Base-by-base conservation (phyloP, 2,888 invertebrate species). In the Crepidodera aurea region DNA sequence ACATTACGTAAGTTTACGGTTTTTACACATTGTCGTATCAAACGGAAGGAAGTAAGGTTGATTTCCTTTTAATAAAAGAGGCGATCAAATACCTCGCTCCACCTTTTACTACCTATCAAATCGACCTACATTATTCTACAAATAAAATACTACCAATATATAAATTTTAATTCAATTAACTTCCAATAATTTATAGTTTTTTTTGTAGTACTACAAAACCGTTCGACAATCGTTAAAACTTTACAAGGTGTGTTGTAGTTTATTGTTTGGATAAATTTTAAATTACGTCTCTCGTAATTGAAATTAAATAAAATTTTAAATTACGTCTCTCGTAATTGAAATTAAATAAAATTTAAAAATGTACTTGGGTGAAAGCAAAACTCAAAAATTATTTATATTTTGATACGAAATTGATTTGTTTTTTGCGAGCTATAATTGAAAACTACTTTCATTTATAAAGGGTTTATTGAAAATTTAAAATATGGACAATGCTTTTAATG, bases 31-130 rank as follows among this genome's bases (percentile, higher is more conserved):
- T 25, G 16, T 27, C 27, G 18, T 16, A 27, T 6, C 4, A 51
- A 51, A 46, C 59, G 59, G 59, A 59, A 59, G 59, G 59, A 59
- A 59, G 59, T 59, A 25, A 51, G 59, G 51, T 53, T 50, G 51
- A 53, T 53, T 59, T 29, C 42, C 42, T 51, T 32, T 18, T 44
- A 16, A 59, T 44, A 34, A 34, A 13, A 39, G 18, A 22, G 7
- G 6, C 27, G 19, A 34, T 34, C 37, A 19, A 32, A 51, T 15
- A 19, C 48, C 37, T 16, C 51, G 32, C 42, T 39, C 51, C 37
- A 44, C 51, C 51, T n/a, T n/a, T 44, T 29, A 27, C 13, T 34
- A 51, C 25, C 48, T 6, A 50, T 27, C 40, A 29, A 50, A 29
- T 48, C 18, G 50, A 50, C 12, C 10, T 15, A 50, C 22, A 39